Conservation (phyloP, 1,140 invertebrate genomes). For the Euwallacea similis region DNA sequence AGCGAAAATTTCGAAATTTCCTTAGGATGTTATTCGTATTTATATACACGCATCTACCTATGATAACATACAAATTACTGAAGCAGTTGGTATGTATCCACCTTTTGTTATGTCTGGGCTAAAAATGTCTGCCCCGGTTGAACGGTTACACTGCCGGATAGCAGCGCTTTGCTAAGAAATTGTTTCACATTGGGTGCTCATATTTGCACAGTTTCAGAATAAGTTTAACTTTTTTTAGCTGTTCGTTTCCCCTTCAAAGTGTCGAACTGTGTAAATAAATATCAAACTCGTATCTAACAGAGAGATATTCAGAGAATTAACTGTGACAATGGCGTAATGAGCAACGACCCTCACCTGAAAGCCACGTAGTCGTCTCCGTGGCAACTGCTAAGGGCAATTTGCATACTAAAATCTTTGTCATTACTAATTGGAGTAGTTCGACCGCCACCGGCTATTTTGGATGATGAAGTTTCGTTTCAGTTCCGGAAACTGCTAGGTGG, state of each 20-base stretch:
- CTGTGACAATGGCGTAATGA: constrained; percentile 50
- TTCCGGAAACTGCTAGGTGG: too few relatives aligned
- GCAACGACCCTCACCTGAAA: constrained; percentile 46
- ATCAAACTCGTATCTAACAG: constrained; percentile 20
- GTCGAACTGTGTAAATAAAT: constrained; percentile 9
- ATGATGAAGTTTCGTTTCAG: neutral
- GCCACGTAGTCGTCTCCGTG: constrained; percentile 45
- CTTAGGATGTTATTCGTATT: constrained; percentile 9
- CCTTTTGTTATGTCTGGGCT: constrained; percentile 16
- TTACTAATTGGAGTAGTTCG: constrained; percentile 50
- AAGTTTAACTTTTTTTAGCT: constrained; percentile 20
- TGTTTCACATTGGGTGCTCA: neutral
- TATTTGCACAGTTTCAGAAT: constrained; percentile 31
- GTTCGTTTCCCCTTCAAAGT: constrained; percentile 16
- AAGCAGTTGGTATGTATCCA: constrained; percentile 13
- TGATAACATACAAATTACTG: constrained; percentile 6
- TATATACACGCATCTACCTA: constrained; percentile 6
- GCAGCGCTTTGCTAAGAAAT: neutral
- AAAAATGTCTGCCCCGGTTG: neutral
- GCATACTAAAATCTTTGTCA: constrained; percentile 53
- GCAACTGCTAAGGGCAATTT: constrained; percentile 51
- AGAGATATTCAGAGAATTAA: constrained; percentile 39
- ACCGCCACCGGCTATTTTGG: constrained; percentile 13
- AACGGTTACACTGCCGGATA: neutral
- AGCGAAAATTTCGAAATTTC: constrained; percentile 2